A percentile compares a stretch with the other conserved stretches of the same genome.
phyloP scores from a whole-genome alignment of 2,797 vertebrate genomes.

The Galago senegalensis region DNA sequence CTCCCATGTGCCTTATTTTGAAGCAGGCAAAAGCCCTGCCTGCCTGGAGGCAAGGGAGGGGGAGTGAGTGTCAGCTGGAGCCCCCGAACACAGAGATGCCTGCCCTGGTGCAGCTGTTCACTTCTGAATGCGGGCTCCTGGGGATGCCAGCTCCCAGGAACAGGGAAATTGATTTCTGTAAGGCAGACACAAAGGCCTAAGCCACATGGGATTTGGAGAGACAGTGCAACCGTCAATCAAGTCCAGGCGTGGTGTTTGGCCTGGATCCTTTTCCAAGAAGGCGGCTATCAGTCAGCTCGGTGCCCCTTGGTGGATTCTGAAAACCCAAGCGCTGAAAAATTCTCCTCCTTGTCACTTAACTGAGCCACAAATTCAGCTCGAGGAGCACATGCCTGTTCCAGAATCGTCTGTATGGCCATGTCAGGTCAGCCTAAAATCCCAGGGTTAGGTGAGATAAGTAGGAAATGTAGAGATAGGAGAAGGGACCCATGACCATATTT shows the following conservation, averaged over 20 bases:
- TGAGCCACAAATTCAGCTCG: neutral
- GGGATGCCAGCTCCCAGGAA: neutral
- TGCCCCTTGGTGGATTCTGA: conserved; percentile 48
- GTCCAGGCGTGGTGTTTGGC: neutral
- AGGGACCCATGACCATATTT: neutral
- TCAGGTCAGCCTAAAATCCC: neutral
- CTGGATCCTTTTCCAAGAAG: conserved; percentile 56
- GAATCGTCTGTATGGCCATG: neutral
- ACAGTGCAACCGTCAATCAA: neutral
- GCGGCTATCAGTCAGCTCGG: neutral
- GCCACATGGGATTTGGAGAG: neutral
- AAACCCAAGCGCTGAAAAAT: neutral
- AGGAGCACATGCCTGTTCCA: neutral
- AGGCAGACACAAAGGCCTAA: conserved; percentile 18
- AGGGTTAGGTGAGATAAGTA: accelerated
- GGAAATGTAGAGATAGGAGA: neutral
- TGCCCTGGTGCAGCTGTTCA: neutral
- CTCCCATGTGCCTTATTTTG: neutral
- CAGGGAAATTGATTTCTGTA: conserved; percentile 22
- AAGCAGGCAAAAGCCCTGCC: neutral
- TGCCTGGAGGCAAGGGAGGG: neutral
- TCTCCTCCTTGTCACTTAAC: neutral
- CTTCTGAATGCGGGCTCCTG: neutral
- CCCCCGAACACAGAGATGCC: neutral
- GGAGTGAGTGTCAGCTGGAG: neutral